phyloP scores from a whole-genome alignment of 2,113 vertebrate species.

The Pholis gunnellus region DNA sequence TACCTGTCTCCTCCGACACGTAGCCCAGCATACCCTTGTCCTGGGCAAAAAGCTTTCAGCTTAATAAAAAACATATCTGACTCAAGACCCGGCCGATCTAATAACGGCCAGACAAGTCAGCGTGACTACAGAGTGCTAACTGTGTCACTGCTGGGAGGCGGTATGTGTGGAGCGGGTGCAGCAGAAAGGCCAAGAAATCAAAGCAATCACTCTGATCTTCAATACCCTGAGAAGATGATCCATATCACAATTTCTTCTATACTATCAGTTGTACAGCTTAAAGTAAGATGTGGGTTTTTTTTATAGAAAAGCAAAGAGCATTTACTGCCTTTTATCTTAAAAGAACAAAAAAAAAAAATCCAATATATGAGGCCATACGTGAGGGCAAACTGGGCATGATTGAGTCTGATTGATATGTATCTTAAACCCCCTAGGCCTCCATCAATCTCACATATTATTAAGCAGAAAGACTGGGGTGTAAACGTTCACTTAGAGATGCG shows the following conservation, averaged over 20 bases:
- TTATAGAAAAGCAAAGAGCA: conserved; percentile 28
- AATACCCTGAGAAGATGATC: conserved; percentile 62
- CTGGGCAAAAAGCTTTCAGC: conserved; percentile 55
- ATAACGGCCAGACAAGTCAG: conserved; percentile 59
- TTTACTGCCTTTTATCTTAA: conserved; percentile 45
- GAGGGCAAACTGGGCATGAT: conserved; percentile 13
- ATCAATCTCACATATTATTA: conserved; percentile 49
- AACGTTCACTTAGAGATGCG: conserved; percentile 51
- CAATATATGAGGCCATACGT: conserved; percentile 39
- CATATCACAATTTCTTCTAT: conserved; percentile 50
- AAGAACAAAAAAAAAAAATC: conserved; percentile 28
- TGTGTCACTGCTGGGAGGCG: conserved; percentile 49
- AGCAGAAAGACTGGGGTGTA: conserved; percentile 37
- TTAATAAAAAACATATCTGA: conserved; percentile 70
- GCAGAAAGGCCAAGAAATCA: conserved; percentile 58
- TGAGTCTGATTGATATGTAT: conserved; percentile 51
- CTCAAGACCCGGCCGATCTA: conserved; percentile 58
- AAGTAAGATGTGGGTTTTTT: conserved; percentile 37
- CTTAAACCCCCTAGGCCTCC: conserved; percentile 18
- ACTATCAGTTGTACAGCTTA: conserved; percentile 51
- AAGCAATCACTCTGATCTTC: conserved; percentile 67
- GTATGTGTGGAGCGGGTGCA: conserved; percentile 21
- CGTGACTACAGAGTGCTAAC: conserved; percentile 49
- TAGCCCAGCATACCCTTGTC: conserved; percentile 35
- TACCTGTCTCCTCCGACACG: conserved; percentile 59